Evolutionary conservation across 2,888 invertebrate species (phyloP), one percentile per base, ranked within the genome.

Genomic region (Camptogramma bilineatum): DNA sequence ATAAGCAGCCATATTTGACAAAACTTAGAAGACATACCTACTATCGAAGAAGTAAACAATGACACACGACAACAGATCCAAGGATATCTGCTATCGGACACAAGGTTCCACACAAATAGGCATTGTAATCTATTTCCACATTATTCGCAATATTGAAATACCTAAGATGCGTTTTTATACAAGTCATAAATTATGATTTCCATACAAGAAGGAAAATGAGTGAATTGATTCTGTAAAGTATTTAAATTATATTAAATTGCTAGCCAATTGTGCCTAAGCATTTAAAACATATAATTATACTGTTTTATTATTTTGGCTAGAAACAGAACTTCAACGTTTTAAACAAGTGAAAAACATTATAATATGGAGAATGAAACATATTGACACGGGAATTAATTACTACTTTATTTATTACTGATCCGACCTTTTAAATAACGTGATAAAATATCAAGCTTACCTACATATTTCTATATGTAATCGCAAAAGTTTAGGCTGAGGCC

Each of bases 91-190:
- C 56, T 61, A 65, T 61, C 52, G n/a, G 44, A 61, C 50, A 53
- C 65, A 61, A 65, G 65, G 65, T 52, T 53, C 9, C 18, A 31
- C 21, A 53, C 60, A 57, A 61, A 57, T 53, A 61, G 47, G 55
- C 52, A 61, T 61, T 61, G 61, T 57, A 61, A 61, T 61, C 57
- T 53, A 44, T 61, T 61, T 65, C 65, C 61, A 65, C 65, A 65
- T 65, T 57, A 53, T 61, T 52, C 24, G 61, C 65, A n/a, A 50
- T 52, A 7, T 50, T 61, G 8, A 39, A 60, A 65, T 65, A 19
- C 42, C 42, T 64, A 9, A 19, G n/a, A 52, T 60, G 16, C 24
- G 17, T 57, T 57, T 57, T 50, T 57, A 50, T 44, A 46, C 8
- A 16, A 21, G 52, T 34, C 13, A 18, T 31, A 18, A 28, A 24